Evolutionary conservation across 2,113 vertebrate species (phyloP).

Genomic region (Etia nguti): DNA sequence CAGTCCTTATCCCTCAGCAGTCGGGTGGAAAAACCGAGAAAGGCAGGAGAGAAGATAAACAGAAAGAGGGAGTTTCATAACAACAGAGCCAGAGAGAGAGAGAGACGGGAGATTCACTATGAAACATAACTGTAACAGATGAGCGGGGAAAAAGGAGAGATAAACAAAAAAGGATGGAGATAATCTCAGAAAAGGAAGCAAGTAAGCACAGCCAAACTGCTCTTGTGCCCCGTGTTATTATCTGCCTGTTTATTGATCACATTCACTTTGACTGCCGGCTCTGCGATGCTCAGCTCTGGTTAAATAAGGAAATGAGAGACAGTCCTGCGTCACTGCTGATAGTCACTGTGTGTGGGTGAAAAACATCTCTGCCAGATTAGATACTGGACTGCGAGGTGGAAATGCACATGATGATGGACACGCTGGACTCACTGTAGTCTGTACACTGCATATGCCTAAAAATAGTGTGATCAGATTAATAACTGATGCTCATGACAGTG

Average conservation of each 20-base stretch:
- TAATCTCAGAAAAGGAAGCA: constrained; percentile 30
- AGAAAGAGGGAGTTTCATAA: neutral
- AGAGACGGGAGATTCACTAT: neutral
- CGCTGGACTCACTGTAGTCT: neutral
- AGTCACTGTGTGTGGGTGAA: neutral
- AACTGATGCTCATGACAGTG: neutral
- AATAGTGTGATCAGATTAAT: neutral
- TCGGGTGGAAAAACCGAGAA: neutral
- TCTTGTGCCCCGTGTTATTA: constrained; percentile 11
- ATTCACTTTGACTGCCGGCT: constrained; percentile 6
- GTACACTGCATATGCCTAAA: neutral
- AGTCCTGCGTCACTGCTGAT: neutral
- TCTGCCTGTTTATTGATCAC: constrained; percentile 29
- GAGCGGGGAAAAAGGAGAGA: neutral
- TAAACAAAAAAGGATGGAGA: constrained; percentile 15
- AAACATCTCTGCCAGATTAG: neutral
- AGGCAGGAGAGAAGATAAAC: constrained; percentile 20
- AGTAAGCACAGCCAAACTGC: constrained; percentile 21
- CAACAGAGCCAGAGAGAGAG: neutral
- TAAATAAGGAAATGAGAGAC: constrained; percentile 44
- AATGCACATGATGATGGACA: neutral
- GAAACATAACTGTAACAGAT: constrained; percentile 11
- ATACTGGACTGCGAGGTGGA: neutral
- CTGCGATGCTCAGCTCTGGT: neutral
- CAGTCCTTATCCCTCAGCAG: constrained; percentile 16